These are phyloP conservation scores for Ceratosolen fusciceps DNA, from an alignment of 1,140 invertebrate species.

Conservation along the genomic window DNA sequence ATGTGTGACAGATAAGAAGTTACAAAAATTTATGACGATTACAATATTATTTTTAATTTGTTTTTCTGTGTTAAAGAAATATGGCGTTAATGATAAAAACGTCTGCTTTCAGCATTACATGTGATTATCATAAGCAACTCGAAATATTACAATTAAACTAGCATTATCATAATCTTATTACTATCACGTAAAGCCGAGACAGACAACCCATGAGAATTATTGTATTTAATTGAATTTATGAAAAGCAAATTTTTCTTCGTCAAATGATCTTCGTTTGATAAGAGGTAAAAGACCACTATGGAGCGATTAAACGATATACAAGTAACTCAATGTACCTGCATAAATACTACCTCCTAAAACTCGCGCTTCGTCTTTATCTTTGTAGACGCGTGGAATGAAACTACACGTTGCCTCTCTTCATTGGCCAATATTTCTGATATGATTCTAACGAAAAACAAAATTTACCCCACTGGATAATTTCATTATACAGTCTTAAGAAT, in stretches of 20 bases:
- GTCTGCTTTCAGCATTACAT: background rate
- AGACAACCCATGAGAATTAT: background rate
- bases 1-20: background rate
- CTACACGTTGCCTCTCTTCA: slow-evolving; percentile 35
- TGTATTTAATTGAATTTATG: slow-evolving; percentile 6
- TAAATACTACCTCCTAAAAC: slow-evolving; percentile 26
- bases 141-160: background rate
- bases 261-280: too few species aligned
- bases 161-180: background rate
- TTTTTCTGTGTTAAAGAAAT: background rate
- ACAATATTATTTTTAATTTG: slow-evolving; percentile 1
- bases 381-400: slow-evolving; percentile 21
- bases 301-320: background rate
- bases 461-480: background rate
- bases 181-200: too few species aligned
- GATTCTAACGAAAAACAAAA: slow-evolving; percentile 34
- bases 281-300: background rate
- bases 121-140: background rate
- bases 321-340: background rate
- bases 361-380: slow-evolving; percentile 17
- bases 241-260: background rate
- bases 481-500: background rate
- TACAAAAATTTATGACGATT: slow-evolving; percentile 5
- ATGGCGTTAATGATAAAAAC: background rate
- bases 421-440: slow-evolving; percentile 36